Percentiles rank a stretch among this genome's conserved stretches.
phyloP scores from a whole-genome alignment of 2,888 invertebrate genomes.

The Dyspetes luteomarginatus region DNA sequence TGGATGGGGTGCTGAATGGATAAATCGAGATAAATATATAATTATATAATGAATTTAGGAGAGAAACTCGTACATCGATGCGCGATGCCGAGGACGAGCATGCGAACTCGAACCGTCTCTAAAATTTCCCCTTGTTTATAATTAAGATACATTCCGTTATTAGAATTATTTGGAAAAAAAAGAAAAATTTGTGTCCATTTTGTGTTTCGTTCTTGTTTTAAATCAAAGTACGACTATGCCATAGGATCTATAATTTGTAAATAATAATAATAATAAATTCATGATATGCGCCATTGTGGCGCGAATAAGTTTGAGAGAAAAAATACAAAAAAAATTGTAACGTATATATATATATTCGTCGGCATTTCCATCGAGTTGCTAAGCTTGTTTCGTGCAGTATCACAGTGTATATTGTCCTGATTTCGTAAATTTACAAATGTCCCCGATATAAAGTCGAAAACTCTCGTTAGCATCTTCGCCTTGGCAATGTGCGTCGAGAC shows the following conservation, averaged over 20 bases:
- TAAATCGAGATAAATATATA: constrained; percentile 1
- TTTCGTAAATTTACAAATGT: neutral
- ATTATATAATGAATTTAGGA: constrained; percentile 13
- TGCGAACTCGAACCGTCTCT: neutral
- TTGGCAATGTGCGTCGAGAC: neutral
- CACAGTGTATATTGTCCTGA: neutral
- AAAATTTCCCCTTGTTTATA: constrained; percentile 2
- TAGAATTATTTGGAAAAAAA: constrained; percentile 41
- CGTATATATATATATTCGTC: too few relatives aligned
- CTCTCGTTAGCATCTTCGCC: neutral
- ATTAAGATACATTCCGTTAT: constrained; percentile 53
- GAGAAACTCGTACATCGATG: constrained; percentile 23
- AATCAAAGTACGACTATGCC: constrained; percentile 44
- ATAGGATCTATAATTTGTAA: constrained; percentile 53
- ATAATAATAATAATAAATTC: constrained; percentile 48
- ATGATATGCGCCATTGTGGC: neutral
- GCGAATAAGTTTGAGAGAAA: neutral
- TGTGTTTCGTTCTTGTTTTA: constrained; percentile 32
- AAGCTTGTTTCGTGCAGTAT: neutral
- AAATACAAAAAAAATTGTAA: neutral
- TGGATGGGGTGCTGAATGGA: neutral
- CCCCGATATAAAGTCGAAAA: neutral
- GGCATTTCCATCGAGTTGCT: constrained; percentile 2
- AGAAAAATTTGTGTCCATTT: constrained; percentile 21
- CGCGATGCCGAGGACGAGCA: constrained; percentile 15